A percentile compares a stretch with the other conserved stretches of the same genome.
phyloP scores from a whole-genome alignment of 2,797 vertebrate species.

The Halcyon smyrnensis region DNA sequence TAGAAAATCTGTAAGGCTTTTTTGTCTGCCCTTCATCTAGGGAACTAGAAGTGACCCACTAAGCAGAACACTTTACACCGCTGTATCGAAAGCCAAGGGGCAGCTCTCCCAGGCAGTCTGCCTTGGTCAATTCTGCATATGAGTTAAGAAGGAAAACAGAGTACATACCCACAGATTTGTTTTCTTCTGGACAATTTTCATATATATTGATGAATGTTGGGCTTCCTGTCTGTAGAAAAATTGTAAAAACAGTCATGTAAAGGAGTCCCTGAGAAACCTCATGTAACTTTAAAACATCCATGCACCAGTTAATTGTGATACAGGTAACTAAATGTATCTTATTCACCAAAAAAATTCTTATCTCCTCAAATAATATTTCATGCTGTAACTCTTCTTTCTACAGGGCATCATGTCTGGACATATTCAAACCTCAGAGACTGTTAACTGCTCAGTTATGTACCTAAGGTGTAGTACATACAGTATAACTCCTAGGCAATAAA shows the following conservation, averaged over 20 bases:
- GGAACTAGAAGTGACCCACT: constrained; percentile 13
- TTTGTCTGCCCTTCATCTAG: background rate
- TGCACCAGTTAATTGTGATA: background rate
- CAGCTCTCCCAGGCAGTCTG: constrained; percentile 12
- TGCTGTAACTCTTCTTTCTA: background rate
- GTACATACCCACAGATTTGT: constrained; percentile 71
- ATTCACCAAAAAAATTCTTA: background rate
- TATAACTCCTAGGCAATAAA: background rate
- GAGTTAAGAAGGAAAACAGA: background rate
- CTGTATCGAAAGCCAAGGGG: background rate
- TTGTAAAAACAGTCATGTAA: background rate
- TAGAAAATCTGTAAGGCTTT: constrained; percentile 30
- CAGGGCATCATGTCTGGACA: background rate
- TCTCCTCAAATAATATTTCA: background rate
- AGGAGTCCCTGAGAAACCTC: background rate
- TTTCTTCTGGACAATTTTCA: constrained; percentile 86
- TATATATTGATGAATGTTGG: constrained; percentile 80
- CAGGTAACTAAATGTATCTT: background rate
- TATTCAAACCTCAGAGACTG: background rate
- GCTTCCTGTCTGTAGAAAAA: constrained; percentile 79
- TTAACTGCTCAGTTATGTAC: background rate
- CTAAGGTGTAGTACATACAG: background rate
- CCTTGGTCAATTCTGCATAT: background rate
- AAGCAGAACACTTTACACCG: constrained; percentile 33
- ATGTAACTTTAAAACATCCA: background rate